Conservation (phyloP, 2,113 vertebrate species). For the Tachysurus fulvidraco region DNA sequence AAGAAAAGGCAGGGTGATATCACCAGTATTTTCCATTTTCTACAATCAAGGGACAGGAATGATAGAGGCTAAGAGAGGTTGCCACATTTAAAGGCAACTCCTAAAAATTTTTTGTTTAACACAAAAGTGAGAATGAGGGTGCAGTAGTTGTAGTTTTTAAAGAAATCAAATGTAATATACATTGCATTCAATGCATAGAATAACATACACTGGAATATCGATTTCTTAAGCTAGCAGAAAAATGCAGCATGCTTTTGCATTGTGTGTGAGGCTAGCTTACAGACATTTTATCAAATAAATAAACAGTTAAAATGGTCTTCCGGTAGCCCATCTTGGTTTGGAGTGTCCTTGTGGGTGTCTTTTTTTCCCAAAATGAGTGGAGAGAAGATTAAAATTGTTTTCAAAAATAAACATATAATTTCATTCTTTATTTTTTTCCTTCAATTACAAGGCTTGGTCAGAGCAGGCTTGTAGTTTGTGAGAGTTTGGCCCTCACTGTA, state of each 20-base stretch:
- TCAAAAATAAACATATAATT: conserved; percentile 87
- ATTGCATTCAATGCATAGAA: no score
- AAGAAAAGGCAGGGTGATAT: background rate
- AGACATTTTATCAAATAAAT: conserved; percentile 56
- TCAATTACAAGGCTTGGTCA: conserved; percentile 83
- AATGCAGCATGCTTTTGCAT: conserved; percentile 22
- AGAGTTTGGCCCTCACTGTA: conserved; percentile 81
- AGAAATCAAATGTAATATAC: background rate
- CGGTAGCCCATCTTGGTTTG: conserved; percentile 65
- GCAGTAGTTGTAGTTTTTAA: background rate
- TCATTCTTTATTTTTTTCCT: conserved; percentile 81
- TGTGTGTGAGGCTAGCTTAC: conserved; percentile 45
- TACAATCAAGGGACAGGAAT: background rate
- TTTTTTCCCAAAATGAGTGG: conserved; percentile 73
- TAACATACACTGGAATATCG: background rate
- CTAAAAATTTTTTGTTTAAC: background rate
- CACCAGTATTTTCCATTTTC: background rate
- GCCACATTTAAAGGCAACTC: background rate
- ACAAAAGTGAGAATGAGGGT: background rate
- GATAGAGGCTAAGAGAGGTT: background rate
- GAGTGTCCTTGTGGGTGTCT: conserved; percentile 74
- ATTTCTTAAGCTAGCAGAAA: background rate
- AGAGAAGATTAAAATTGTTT: conserved; percentile 84
- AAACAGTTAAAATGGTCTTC: conserved; percentile 59
- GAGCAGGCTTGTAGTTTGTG: conserved; percentile 76